Percentiles rank a stretch among this genome's conserved stretches.
Conservation (phyloP, 2,888 invertebrate genomes). For the Nemotelus pantherinus region DNA sequence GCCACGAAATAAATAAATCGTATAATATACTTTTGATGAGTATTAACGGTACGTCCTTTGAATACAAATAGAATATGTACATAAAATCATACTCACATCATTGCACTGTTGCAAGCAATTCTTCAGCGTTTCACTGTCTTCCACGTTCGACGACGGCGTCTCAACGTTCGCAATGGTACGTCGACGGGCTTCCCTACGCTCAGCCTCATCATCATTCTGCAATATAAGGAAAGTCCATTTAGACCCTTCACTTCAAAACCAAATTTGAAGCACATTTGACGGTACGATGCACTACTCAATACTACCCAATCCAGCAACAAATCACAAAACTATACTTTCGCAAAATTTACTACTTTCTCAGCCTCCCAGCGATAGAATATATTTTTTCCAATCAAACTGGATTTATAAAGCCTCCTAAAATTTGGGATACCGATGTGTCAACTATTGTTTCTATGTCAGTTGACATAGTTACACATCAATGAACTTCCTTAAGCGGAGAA, state of each 20-base stretch:
- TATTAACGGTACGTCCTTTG: too few relatives aligned
- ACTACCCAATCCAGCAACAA: neutral
- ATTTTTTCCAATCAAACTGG: neutral
- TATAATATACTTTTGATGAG: too few relatives aligned
- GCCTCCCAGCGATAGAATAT: too few relatives aligned
- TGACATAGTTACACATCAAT: constrained; percentile 12
- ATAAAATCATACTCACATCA: constrained; percentile 68
- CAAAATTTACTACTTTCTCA: too few relatives aligned
- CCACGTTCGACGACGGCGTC: constrained; percentile 54
- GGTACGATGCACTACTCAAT: neutral
- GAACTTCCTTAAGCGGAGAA: constrained; percentile 3
- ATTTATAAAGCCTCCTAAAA: neutral
- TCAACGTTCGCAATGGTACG: constrained; percentile 54
- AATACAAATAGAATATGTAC: too few relatives aligned
- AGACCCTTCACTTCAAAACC: neutral
- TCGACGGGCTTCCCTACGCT: constrained; percentile 65
- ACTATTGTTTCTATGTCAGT: constrained; percentile 25
- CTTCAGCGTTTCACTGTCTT: constrained; percentile 74
- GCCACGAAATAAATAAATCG: too few relatives aligned
- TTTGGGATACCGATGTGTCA: constrained; percentile 26
- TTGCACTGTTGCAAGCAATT: constrained; percentile 81
- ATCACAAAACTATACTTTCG: neutral
- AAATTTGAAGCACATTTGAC: neutral
- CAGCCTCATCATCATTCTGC: constrained; percentile 71
- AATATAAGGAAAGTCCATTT: neutral